Evolutionary conservation across 2,888 invertebrate genomes (phyloP), one percentile per base, ranked within the genome.

Genomic region (Dioctria rufipes): DNA sequence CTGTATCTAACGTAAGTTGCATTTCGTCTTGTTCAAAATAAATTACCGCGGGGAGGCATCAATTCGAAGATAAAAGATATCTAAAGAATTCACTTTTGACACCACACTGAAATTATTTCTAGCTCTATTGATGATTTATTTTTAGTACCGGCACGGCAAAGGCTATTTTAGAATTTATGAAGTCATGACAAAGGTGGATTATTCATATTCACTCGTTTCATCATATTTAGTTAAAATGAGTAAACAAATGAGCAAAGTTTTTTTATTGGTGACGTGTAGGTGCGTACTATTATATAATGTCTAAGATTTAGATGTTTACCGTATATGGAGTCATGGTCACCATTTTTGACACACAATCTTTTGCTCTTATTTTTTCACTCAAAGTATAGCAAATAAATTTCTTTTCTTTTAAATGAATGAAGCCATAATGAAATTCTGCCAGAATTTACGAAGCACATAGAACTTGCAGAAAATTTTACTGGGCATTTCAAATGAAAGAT

Each of bases 151-250:
- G 67, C 6, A 25, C 25, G 25, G 65, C 49, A 46, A 67, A 67
- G 43, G 69, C 51, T 69, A 69, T 69, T 69, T 69, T 51, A 51
- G 69, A 39, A n/a, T 51, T 69, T 49, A 69, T 69, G 69, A 69
- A 69, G 69, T 51, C 49, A 69, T 67, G 67, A 43, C 25, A 43
- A 25, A 46, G 46, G 67, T 69, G 43, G 51, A 25, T 39, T 69
- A 69, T 11, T 51, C 66, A 66, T 11, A 43, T 66, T 43, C 46
- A 5, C 42, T 25, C 67, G 25, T 9, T 43, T 67, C 42, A 39
- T 69, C 69, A 69, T 69, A 51, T 69, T 51, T 51, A 69, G 69
- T 51, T 49, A 49, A 69, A 39, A 69, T 54, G 51, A 69, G 49
- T 69, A 69, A 69, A 69, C 69, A 69, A 69, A 51, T 49, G 51